phyloP scores from a whole-genome alignment of 2,888 invertebrate genomes.

The Sesia apiformis region DNA sequence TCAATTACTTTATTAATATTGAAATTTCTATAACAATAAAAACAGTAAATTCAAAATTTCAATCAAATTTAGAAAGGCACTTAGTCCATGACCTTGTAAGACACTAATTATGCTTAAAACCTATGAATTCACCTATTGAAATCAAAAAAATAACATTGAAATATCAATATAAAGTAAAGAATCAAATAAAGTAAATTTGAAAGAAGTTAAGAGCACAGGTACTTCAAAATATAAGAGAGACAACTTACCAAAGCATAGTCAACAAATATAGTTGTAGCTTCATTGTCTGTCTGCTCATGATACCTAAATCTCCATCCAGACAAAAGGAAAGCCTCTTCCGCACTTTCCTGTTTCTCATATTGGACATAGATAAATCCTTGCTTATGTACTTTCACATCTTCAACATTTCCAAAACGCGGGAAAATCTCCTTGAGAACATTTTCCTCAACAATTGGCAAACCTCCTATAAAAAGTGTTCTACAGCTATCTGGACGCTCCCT shows the following conservation, averaged over 20 bases:
- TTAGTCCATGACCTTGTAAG: too few relatives aligned
- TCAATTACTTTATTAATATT: too few relatives aligned
- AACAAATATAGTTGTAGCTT: slow-evolving; percentile 86
- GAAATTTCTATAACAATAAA: too few relatives aligned
- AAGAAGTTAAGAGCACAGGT: too few relatives aligned
- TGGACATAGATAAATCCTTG: slow-evolving; percentile 95
- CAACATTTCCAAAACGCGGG: slow-evolving; percentile 76
- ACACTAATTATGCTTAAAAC: too few relatives aligned
- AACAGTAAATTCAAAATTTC: too few relatives aligned
- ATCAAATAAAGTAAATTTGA: too few relatives aligned
- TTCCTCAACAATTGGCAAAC: slow-evolving; percentile 89
- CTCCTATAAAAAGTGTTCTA: slow-evolving; percentile 93
- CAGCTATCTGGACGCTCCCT: slow-evolving; percentile 92
- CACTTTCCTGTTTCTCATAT: slow-evolving; percentile 84
- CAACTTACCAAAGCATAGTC: slow-evolving; percentile 83
- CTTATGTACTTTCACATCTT: slow-evolving; percentile 81
- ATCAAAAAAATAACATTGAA: too few relatives aligned
- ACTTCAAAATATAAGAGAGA: too few relatives aligned
- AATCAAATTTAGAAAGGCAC: too few relatives aligned
- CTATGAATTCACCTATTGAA: too few relatives aligned
- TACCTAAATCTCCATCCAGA: slow-evolving; percentile 86
- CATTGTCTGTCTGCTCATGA: slow-evolving; percentile 80
- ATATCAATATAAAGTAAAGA: too few relatives aligned
- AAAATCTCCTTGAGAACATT: slow-evolving; percentile 90
- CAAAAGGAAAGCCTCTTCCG: slow-evolving; percentile 88